phyloP scores from a whole-genome alignment of 2,113 vertebrate genomes.

The Camelus dromedarius region DNA sequence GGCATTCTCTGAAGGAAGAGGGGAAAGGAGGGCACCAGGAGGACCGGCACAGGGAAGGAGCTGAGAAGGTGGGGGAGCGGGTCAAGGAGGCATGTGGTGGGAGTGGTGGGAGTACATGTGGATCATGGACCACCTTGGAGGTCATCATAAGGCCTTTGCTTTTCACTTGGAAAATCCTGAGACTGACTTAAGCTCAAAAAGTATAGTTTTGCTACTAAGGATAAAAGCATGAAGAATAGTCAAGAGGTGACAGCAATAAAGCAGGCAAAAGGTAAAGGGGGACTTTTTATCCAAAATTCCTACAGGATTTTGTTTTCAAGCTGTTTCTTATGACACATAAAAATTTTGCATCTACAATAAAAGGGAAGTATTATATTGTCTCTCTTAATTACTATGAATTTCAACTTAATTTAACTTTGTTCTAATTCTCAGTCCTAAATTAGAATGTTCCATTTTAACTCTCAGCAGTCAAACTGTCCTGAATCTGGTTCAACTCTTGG shows the following conservation, averaged over 20 bases:
- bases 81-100: rapidly evolving
- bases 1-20: background rate
- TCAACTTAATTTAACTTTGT: slow-evolving; percentile 14
- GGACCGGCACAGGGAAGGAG: too few species aligned
- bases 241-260: background rate
- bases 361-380: background rate
- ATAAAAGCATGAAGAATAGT: background rate
- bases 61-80: too few species aligned
- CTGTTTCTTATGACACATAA: background rate
- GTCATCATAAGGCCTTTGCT: background rate
- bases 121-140: background rate
- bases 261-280: background rate
- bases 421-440: slow-evolving; percentile 46
- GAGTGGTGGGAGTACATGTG: rapidly evolving
- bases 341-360: background rate
- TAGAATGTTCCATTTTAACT: background rate
- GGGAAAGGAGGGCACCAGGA: background rate
- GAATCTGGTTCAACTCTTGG: background rate
- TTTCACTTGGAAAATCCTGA: background rate
- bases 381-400: background rate
- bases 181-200: background rate
- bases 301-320: background rate
- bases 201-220: background rate
- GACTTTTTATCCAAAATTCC: background rate
- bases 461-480: background rate